Conservation (phyloP, 2,113 vertebrate species). For the Ibidorhyncha struthersii region DNA sequence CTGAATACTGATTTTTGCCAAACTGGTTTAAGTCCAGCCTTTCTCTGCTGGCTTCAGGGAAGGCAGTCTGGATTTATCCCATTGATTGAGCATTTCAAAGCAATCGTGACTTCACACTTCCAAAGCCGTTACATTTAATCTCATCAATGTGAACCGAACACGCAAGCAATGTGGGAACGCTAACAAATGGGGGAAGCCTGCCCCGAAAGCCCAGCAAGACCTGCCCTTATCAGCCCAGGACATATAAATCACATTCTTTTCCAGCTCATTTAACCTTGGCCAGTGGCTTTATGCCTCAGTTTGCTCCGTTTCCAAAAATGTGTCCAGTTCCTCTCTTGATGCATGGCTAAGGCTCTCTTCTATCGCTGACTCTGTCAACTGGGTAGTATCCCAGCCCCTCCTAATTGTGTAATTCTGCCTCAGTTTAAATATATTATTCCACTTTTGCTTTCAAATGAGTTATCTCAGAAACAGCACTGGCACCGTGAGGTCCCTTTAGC, state of each 20-base stretch:
- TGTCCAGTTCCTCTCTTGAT: conserved; percentile 34
- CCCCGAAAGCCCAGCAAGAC: background rate
- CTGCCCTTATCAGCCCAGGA: conserved; percentile 1
- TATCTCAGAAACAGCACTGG: background rate
- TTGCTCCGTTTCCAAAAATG: conserved; percentile 45
- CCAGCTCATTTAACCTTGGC: conserved; percentile 28
- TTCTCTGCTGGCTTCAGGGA: background rate
- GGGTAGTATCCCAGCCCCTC: conserved; percentile 19
- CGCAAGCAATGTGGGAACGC: background rate
- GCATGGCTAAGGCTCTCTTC: conserved; percentile 23
- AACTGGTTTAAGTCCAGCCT: background rate
- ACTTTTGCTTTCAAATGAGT: conserved; percentile 21
- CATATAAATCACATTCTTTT: conserved; percentile 32
- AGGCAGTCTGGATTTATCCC: background rate
- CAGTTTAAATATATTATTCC: conserved; percentile 35
- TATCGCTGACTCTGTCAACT: conserved; percentile 10
- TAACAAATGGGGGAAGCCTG: background rate
- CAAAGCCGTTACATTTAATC: conserved; percentile 8
- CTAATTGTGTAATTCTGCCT: conserved; percentile 47
- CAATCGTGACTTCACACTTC: background rate
- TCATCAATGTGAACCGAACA: background rate
- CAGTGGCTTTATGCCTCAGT: conserved; percentile 23
- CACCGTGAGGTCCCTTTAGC: background rate
- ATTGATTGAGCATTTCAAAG: background rate
- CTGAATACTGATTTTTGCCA: background rate